Percentiles rank a stretch among this genome's conserved stretches.
phyloP scores from a whole-genome alignment of 1,140 invertebrate genomes.

The Leptinotarsa defecta region DNA sequence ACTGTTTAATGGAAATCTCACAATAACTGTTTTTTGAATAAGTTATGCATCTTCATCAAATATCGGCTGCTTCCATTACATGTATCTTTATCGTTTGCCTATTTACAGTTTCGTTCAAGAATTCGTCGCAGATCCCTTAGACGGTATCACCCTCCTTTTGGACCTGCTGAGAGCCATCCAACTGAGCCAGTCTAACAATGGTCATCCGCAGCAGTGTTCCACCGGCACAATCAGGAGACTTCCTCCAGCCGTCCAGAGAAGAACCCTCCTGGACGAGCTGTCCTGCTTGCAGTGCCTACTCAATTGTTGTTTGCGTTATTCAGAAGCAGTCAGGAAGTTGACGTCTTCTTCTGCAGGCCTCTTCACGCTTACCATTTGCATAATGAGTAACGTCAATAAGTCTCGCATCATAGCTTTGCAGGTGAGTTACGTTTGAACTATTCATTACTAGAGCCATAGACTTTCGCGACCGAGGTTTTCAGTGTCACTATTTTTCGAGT shows the following conservation, averaged over 20 bases:
- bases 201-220: conserved; percentile 42
- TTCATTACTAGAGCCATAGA: too few relatives aligned
- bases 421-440: conserved; percentile 58
- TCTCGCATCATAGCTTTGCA: conserved; percentile 82
- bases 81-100: neutral
- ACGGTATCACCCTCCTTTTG: conserved; percentile 79
- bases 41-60: too few relatives aligned
- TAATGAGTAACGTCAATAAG: conserved; percentile 83
- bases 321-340: conserved; percentile 73
- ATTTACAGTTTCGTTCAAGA: conserved; percentile 83
- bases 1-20: too few relatives aligned
- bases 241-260: conserved; percentile 65
- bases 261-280: conserved; percentile 83
- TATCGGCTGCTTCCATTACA: too few relatives aligned
- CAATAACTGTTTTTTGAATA: too few relatives aligned
- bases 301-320: conserved; percentile 74
- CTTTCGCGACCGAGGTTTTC: too few relatives aligned
- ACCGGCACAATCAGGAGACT: conserved; percentile 57
- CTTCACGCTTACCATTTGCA: conserved; percentile 83
- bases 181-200: conserved; percentile 65
- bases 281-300: conserved; percentile 87
- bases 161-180: conserved; percentile 85
- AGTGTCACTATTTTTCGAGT: too few relatives aligned
- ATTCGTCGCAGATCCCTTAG: conserved; percentile 80
- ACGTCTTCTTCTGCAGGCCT: conserved; percentile 80